Base-by-base conservation (phyloP, 1,140 invertebrate species). In the Sminthurinus signatus region DNA sequence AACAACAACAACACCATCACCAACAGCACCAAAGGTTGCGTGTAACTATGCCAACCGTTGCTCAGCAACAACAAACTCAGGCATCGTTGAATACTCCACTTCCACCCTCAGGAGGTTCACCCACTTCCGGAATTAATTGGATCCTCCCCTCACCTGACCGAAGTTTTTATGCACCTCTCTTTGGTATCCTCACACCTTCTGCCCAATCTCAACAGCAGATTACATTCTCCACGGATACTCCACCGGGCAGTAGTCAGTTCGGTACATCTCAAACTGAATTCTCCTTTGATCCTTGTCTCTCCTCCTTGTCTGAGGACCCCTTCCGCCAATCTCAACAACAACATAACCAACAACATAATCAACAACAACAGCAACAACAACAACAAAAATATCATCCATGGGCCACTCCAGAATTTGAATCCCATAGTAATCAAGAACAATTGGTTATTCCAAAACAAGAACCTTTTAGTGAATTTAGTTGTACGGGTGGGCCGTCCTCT, bases 401-500 rank as follows among this genome's bases (percentile, higher is more conserved):
- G 69, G 62, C 69, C 5, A 67, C 69, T 15, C 62, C 69, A 15
- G 69, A 70, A 48, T 72, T 72, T 54, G 70, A 72, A 17, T 62
- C 51, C 17, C 59, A 56, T 8, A 60, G 32, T 46, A 60, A 54
- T 48, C 64, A 72, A 44, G 64, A 72, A 14, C 55, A 52, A 23
- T 73, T 86, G n/a, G 79, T 84, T 50, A 76, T 78, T 59, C 84
- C 86, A 51, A 89, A 91, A 75, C 88, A 89, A 69, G 88, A 91
- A 72, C 82, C 69, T n/a, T 71, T 85, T 0, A 86, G 85, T 71
- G 82, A 80, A 68, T 75, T 79, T 48, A 70, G 70, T 27, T 52
- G 63, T 27, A 51, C 67, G 21, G 70, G 60, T 17, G 72, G 75
- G n/a, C 76, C 75, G 51, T 76, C 77, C 8, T 74, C 75, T 57